Percentiles rank a stretch among this genome's conserved stretches.
phyloP scores from a whole-genome alignment of 2,113 vertebrate genomes.

The Carassius auratus region DNA sequence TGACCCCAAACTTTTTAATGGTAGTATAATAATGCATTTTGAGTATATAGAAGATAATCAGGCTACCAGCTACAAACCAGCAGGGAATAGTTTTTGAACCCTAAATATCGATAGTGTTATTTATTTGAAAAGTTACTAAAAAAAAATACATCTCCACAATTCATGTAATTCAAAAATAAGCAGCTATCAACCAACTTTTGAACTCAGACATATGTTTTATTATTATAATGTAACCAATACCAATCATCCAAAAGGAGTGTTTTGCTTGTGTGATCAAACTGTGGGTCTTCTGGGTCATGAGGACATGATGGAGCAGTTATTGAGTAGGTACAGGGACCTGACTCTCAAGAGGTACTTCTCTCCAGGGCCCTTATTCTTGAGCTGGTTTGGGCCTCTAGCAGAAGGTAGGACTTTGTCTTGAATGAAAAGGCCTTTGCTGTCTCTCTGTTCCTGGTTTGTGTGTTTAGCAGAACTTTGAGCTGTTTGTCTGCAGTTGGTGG shows the following conservation, averaged over 20 bases:
- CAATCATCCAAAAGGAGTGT: neutral
- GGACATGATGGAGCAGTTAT: constrained; percentile 42
- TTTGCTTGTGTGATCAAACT: neutral
- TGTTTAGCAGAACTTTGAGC: constrained; percentile 35
- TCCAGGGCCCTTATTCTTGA: constrained; percentile 55
- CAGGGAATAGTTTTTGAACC: too few relatives aligned
- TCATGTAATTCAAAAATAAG: too few relatives aligned
- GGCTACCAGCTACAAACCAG: too few relatives aligned
- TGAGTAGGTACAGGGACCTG: constrained; percentile 57
- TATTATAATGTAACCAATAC: neutral
- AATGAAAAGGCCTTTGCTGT: constrained; percentile 70
- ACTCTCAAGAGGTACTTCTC: constrained; percentile 58
- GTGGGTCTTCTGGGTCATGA: neutral
- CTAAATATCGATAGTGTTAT: too few relatives aligned
- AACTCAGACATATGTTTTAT: neutral
- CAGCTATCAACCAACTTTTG: neutral
- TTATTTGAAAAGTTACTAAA: too few relatives aligned
- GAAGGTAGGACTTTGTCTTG: constrained; percentile 62
- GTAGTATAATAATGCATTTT: neutral
- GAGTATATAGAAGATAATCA: neutral
- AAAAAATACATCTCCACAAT: neutral
- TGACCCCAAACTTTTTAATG: too few relatives aligned
- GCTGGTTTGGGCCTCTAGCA: constrained; percentile 46
- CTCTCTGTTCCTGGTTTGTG: constrained; percentile 40
- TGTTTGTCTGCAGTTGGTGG: constrained; percentile 53